phyloP scores from a whole-genome alignment of 1,140 invertebrate species.

The Sarcophaga peregrina region DNA sequence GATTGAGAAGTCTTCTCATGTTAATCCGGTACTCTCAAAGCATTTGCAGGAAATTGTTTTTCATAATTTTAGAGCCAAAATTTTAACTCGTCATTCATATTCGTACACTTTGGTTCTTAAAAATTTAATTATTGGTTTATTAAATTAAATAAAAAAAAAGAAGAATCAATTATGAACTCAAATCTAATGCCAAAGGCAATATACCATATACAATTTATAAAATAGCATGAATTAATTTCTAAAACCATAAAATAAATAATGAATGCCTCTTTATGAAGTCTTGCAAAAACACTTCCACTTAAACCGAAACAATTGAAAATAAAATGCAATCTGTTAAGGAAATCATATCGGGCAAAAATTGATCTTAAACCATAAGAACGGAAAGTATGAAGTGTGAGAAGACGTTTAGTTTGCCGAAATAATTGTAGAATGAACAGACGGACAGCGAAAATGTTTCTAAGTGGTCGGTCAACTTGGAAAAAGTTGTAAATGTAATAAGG shows the following conservation, averaged over 20 bases:
- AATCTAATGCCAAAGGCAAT: background rate
- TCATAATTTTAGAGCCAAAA: too few species aligned
- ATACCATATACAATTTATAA: too few species aligned
- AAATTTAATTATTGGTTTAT: too few species aligned
- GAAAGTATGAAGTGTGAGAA: background rate
- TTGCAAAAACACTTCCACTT: background rate
- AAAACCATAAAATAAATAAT: conserved; percentile 14
- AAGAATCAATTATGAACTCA: conserved; percentile 2
- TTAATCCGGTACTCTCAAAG: too few species aligned
- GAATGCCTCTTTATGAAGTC: conserved; percentile 17
- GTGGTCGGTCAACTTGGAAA: conserved; percentile 13
- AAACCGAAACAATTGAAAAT: background rate
- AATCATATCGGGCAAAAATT: background rate
- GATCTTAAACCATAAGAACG: background rate
- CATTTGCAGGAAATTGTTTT: too few species aligned
- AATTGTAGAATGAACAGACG: background rate
- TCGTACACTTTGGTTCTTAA: too few species aligned
- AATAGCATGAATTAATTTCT: background rate
- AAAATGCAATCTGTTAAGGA: conserved; percentile 1
- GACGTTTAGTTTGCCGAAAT: background rate
- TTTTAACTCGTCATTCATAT: too few species aligned
- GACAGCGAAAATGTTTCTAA: background rate
- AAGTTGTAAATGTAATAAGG: conserved; percentile 22
- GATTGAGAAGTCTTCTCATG: too few species aligned
- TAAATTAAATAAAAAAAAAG: too few species aligned